Evolutionary conservation across 2,797 vertebrate species (phyloP), one percentile per base, ranked within the genome.

Genomic region (Myiotriccus ornatus): DNA sequence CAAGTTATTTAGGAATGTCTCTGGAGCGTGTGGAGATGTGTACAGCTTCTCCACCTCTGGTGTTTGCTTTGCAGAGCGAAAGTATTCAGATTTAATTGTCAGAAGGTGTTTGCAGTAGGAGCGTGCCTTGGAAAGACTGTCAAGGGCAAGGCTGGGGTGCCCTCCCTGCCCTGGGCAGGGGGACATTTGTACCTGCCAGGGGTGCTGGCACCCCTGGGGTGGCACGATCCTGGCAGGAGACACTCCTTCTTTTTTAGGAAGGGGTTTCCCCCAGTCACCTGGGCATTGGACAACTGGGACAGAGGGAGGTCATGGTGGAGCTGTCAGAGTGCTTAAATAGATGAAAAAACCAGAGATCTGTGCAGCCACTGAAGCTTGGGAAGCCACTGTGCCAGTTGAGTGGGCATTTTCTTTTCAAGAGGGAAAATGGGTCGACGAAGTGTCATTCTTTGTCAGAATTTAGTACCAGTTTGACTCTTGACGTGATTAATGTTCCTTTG

Each of bases 1-100:
- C 90, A 91, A 82, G 79, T 92, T 89, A 87, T 49, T 94, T 79
- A 70, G 94, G 70, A 67, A 69, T 76, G 30, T 73, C 92, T 92
- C 79, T 86, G 84, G 94, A 94, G 93, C 92, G 16, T 17, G 76
- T 55, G 84, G 65, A 73, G 50, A 64, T 92, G 59, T 63, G 77
- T 77, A 53, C 52, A 70, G 87, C 89, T 81, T 90, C 74, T 55
- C 44, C 2, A 12, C 56, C 79, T 63, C 94, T 63, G 47, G 34
- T 89, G 82, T 95, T 95, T 87, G 87, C 69, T 94, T 95, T 91
- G 69, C 67, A 25, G 32, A 94, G 85, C 12, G 83, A 5, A 78
- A 39, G 62, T 30, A 69, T 76, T 71, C 84, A 32, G 70, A 69
- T 94, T 67, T 49, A 90, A 67, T 95, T 82, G 79, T 7, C 63